Evolutionary conservation across 2,888 invertebrate species (phyloP).

Genomic region (Hymenopus coronatus): DNA sequence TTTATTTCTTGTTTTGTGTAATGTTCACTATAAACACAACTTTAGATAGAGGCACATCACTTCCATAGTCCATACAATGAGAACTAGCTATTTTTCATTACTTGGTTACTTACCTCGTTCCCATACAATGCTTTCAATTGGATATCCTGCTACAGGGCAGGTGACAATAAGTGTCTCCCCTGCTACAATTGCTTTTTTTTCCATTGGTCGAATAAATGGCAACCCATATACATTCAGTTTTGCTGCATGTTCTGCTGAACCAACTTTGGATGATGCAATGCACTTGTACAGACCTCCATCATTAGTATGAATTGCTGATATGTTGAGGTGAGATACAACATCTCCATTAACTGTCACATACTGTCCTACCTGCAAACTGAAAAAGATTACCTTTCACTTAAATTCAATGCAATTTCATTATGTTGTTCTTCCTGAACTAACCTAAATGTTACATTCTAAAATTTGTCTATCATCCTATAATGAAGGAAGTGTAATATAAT

Average conservation of each 20-base stretch:
- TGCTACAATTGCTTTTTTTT: conserved; percentile 88
- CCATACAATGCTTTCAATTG: conserved; percentile 93
- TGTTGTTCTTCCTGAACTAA: too few relatives aligned
- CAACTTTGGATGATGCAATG: conserved; percentile 71
- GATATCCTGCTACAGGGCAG: conserved; percentile 94
- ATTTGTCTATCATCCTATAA: too few relatives aligned
- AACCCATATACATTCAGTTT: conserved; percentile 87
- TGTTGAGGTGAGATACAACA: conserved; percentile 88
- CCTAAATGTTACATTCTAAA: too few relatives aligned
- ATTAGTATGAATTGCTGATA: conserved; percentile 84
- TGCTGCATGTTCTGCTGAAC: conserved; percentile 79
- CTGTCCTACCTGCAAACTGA: conserved; percentile 45
- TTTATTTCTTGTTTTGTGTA: too few relatives aligned
- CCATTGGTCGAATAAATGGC: conserved; percentile 88
- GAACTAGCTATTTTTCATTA: not conserved
- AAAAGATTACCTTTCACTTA: not conserved
- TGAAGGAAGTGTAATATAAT: too few relatives aligned
- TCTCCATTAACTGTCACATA: conserved; percentile 55
- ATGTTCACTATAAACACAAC: too few relatives aligned
- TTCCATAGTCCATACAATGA: too few relatives aligned
- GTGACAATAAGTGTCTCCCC: conserved; percentile 85
- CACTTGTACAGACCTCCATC: conserved; percentile 91
- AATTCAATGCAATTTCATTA: conserved; percentile 21
- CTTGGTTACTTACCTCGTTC: conserved; percentile 67
- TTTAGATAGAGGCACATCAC: too few relatives aligned